phyloP scores from a whole-genome alignment of 2,797 vertebrate genomes.

The Chrysocyon brachyurus region DNA sequence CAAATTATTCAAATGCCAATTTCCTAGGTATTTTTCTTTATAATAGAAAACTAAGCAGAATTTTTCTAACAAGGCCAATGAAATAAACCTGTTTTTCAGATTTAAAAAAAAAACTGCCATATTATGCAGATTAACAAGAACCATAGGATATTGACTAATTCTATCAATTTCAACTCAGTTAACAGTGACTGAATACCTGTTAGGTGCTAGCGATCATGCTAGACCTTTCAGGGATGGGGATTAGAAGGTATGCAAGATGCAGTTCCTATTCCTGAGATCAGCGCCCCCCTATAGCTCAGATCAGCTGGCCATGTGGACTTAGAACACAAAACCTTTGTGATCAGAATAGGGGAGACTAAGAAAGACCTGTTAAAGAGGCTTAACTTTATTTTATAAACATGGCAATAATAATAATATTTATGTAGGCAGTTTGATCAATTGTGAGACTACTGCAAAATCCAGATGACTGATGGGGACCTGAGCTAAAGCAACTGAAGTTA shows the following conservation, averaged over 20 bases:
- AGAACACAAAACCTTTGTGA: background rate
- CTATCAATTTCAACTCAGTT: background rate
- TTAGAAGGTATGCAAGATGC: background rate
- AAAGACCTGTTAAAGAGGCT: background rate
- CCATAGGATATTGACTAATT: background rate
- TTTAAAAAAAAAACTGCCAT: background rate
- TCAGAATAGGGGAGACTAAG: background rate
- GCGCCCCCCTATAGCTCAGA: too few relatives aligned
- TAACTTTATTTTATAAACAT: conserved; percentile 25
- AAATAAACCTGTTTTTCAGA: conserved; percentile 37
- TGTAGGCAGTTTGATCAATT: background rate
- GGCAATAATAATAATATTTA: background rate
- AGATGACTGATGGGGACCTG: background rate
- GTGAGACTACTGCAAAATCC: background rate
- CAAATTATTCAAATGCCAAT: background rate
- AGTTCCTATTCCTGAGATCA: background rate
- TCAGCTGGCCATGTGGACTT: background rate
- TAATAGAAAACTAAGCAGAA: background rate
- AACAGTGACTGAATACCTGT: background rate
- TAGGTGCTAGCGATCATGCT: background rate
- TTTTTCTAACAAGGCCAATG: background rate
- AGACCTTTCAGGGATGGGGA: background rate
- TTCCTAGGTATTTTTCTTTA: background rate
- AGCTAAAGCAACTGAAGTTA: background rate
- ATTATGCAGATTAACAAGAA: background rate